phyloP scores from a whole-genome alignment of 2,888 invertebrate species.

The Platycheirus albimanus region DNA sequence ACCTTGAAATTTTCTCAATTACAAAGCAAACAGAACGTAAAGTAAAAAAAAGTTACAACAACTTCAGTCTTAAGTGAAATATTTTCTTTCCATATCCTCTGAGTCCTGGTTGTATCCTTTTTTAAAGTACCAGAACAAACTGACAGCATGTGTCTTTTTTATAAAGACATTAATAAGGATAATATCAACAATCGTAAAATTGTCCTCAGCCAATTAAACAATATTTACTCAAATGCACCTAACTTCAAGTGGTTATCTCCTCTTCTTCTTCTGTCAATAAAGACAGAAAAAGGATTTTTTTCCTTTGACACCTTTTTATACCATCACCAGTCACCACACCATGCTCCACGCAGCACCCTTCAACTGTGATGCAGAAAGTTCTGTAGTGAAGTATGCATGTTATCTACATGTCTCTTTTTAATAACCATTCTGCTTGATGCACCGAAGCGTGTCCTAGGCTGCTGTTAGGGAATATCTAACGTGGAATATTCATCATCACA shows the following conservation, averaged over 20 bases:
- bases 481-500: conserved; percentile 41
- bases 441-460: neutral
- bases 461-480: conserved; percentile 29
- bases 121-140: neutral
- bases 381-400: conserved; percentile 1
- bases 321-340: conserved; percentile 14
- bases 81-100: conserved; percentile 6
- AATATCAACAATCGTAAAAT: conserved; percentile 47
- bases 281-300: conserved; percentile 3
- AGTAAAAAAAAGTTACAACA: conserved; percentile 5
- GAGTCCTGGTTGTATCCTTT: neutral
- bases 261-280: conserved; percentile 30
- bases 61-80: conserved; percentile 25
- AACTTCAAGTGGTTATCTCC: conserved; percentile 52
- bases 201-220: conserved; percentile 72
- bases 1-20: conserved; percentile 73
- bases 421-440: conserved; percentile 1
- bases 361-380: conserved; percentile 4
- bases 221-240: conserved; percentile 66
- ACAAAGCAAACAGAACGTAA: conserved; percentile 54
- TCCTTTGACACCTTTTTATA: conserved; percentile 1
- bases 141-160: conserved; percentile 45
- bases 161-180: conserved; percentile 33
- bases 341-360: conserved; percentile 16
- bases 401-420: conserved; percentile 39